A percentile compares a stretch with the other conserved stretches of the same genome.
Conservation (phyloP, 2,888 invertebrate genomes). For the Thera britannica region DNA sequence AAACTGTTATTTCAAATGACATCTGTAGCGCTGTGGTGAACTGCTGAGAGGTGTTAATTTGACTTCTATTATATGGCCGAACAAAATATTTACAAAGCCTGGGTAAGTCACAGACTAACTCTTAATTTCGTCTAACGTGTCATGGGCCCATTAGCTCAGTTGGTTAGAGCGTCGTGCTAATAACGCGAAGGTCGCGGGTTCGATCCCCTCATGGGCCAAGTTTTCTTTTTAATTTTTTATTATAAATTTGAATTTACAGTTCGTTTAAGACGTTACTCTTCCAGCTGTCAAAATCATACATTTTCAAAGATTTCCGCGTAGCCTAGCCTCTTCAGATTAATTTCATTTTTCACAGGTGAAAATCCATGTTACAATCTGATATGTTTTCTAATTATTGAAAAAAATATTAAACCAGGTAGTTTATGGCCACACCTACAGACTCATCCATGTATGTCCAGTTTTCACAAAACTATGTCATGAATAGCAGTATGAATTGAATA, state of each 20-base stretch:
- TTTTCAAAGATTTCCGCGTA: no score
- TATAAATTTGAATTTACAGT: no score
- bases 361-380: no score
- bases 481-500: slow-evolving; percentile 9
- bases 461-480: slow-evolving; percentile 20
- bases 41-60: background rate
- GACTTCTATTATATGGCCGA: background rate
- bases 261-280: no score
- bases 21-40: background rate
- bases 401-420: background rate
- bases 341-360: no score
- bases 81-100: no score
- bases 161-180: slow-evolving; percentile 10
- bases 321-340: no score
- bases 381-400: no score
- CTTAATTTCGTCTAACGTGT: background rate
- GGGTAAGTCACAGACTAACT: no score
- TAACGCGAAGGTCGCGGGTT: slow-evolving; percentile 10
- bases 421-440: background rate
- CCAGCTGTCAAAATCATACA: no score
- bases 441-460: slow-evolving; percentile 11
- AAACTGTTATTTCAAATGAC: slow-evolving; percentile 12
- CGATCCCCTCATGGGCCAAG: slow-evolving; percentile 3
- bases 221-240: background rate
- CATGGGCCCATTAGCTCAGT: slow-evolving; percentile 5